Conservation (phyloP, 2,888 invertebrate species). For the Antitype chi region DNA sequence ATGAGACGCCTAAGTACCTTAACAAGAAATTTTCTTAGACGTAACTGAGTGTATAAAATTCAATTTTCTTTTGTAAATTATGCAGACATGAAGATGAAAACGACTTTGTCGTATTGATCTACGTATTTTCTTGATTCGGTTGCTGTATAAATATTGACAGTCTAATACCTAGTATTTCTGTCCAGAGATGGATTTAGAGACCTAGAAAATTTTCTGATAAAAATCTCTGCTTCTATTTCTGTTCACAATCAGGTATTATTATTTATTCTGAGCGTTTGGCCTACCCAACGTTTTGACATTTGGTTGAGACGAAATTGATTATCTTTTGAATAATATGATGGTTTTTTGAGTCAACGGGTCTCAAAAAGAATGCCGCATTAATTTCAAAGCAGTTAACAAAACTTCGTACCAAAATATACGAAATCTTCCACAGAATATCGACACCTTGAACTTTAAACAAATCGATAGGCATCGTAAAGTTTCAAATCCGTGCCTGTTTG, state of each 20-base stretch:
- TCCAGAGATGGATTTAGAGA: slow-evolving; percentile 3
- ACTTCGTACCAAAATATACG: background rate
- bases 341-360: background rate
- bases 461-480: slow-evolving; percentile 41
- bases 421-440: slow-evolving; percentile 1
- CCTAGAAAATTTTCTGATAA: no score
- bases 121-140: slow-evolving; percentile 13
- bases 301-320: no score
- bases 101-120: slow-evolving; percentile 5
- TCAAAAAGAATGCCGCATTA: background rate
- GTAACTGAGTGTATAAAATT: slow-evolving; percentile 37
- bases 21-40: slow-evolving; percentile 18
- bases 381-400: slow-evolving; percentile 12
- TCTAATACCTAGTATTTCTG: background rate
- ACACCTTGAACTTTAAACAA: slow-evolving; percentile 24
- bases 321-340: no score
- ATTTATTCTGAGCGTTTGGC: background rate
- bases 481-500: slow-evolving; percentile 39
- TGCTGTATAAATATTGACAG: slow-evolving; percentile 3
- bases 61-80: slow-evolving; percentile 40
- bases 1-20: slow-evolving; percentile 23
- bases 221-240: background rate
- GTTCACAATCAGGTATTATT: background rate
- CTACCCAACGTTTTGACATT: background rate
- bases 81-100: slow-evolving; percentile 24